phyloP scores from a whole-genome alignment of 2,797 vertebrate species.

The Monodelphis domestica region DNA sequence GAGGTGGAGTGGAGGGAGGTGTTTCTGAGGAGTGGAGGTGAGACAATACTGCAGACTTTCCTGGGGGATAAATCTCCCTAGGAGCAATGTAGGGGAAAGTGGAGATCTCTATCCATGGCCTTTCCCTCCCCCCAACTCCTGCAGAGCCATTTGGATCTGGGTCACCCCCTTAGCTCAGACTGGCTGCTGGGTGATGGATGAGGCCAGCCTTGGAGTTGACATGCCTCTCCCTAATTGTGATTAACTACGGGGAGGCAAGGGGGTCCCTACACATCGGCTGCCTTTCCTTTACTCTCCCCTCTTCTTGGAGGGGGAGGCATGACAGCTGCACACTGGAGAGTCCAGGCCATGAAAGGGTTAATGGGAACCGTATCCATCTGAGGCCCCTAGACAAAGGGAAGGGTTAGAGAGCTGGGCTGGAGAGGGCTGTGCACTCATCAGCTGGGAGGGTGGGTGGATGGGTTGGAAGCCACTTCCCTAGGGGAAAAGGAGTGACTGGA shows the following conservation, averaged over 20 bases:
- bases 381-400: conserved; percentile 67
- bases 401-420: conserved; percentile 20
- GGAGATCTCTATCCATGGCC: not conserved
- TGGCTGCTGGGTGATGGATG: conserved; percentile 83
- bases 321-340: conserved; percentile 87
- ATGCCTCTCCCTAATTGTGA: conserved; percentile 83
- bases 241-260: conserved; percentile 77
- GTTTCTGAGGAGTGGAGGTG: not conserved
- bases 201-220: conserved; percentile 85
- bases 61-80: conserved; percentile 2
- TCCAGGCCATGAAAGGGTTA: conserved; percentile 76
- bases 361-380: conserved; percentile 71
- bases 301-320: conserved; percentile 64
- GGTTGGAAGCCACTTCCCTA: conserved; percentile 38
- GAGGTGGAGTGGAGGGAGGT: not conserved
- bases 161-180: conserved; percentile 74
- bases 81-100: not conserved
- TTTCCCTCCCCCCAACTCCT: not conserved
- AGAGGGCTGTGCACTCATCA: conserved; percentile 54
- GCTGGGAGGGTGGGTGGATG: conserved; percentile 63
- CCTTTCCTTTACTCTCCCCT: conserved; percentile 22
- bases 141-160: conserved; percentile 12
- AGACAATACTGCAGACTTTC: not conserved
- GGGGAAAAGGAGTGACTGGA: not conserved
- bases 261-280: conserved; percentile 40